These are phyloP conservation scores for Drosophila truncata DNA, from an alignment of 1,140 invertebrate genomes.

Conservation along the genomic window DNA sequence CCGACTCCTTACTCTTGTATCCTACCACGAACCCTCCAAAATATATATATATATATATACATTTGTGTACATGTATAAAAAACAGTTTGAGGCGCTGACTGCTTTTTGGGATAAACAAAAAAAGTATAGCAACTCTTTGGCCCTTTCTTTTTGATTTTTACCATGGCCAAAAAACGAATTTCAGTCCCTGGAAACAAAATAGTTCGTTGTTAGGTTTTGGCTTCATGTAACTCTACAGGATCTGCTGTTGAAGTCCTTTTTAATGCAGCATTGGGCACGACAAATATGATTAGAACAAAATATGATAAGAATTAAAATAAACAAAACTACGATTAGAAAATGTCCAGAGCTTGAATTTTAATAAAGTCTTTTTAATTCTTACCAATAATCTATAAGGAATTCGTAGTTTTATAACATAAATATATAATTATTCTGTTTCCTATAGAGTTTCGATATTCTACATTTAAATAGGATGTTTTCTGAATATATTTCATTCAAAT, in stretches of 20 bases:
- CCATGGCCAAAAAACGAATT: slow-evolving; percentile 39
- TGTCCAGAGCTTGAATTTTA: too few species aligned
- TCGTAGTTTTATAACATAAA: too few species aligned
- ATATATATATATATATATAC: slow-evolving; percentile 4
- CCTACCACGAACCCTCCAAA: slow-evolving; percentile 38
- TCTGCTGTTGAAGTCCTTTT: slow-evolving; percentile 41
- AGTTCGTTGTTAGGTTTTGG: not conserved
- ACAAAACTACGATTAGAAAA: too few species aligned
- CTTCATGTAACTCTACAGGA: not conserved
- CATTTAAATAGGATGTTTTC: too few species aligned
- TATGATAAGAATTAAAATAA: too few species aligned
- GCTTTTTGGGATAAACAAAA: slow-evolving; percentile 18
- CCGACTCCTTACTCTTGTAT: slow-evolving; percentile 12
- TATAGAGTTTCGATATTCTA: too few species aligned
- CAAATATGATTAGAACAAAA: not conserved
- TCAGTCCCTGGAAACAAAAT: slow-evolving; percentile 50
- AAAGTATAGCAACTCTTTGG: slow-evolving; percentile 16
- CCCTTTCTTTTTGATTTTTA: slow-evolving; percentile 17
- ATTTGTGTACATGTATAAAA: slow-evolving; percentile 2
- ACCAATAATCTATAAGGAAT: too few species aligned
- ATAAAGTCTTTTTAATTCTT: too few species aligned
- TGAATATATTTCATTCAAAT: too few species aligned
- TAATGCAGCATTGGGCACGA: slow-evolving; percentile 14
- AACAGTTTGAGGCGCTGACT: slow-evolving; percentile 34
- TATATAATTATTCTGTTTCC: too few species aligned